A percentile compares a stretch with the other conserved stretches of the same genome.
Conservation (phyloP, 2,888 invertebrate genomes). For the Calameuta filiformis region DNA sequence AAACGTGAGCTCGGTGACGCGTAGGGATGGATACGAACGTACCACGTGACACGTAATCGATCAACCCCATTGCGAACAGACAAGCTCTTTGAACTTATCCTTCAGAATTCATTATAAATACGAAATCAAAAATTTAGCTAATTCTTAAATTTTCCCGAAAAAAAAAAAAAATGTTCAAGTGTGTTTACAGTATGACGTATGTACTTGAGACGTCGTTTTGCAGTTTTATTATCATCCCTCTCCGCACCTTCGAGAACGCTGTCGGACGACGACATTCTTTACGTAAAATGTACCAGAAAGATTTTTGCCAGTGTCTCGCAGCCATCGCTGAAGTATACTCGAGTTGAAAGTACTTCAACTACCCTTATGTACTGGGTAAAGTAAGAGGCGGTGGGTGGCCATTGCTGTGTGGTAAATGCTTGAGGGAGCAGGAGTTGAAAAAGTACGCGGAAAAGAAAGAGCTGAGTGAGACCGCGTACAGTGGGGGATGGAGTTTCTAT, state of each 20-base stretch:
- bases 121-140: neutral
- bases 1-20: constrained; percentile 7
- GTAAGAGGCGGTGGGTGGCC: constrained; percentile 35
- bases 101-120: neutral
- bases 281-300: neutral
- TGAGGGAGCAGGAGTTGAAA: neutral
- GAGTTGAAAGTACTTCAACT: constrained; percentile 26
- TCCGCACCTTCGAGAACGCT: neutral
- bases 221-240: neutral
- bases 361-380: constrained; percentile 33
- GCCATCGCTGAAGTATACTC: neutral
- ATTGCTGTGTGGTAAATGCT: constrained; percentile 26
- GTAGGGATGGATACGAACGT: constrained; percentile 26
- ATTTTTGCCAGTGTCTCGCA: neutral
- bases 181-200: neutral
- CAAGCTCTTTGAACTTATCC: neutral
- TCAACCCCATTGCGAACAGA: neutral
- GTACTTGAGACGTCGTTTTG: neutral
- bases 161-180: neutral
- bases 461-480: neutral
- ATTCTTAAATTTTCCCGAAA: neutral
- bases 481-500: neutral
- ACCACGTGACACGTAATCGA: constrained; percentile 11
- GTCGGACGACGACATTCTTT: neutral
- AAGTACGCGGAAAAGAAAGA: neutral